Percentiles rank a stretch among this genome's conserved stretches.
phyloP scores from a whole-genome alignment of 2,797 vertebrate species.

The Melanotaenia parkinsoni region DNA sequence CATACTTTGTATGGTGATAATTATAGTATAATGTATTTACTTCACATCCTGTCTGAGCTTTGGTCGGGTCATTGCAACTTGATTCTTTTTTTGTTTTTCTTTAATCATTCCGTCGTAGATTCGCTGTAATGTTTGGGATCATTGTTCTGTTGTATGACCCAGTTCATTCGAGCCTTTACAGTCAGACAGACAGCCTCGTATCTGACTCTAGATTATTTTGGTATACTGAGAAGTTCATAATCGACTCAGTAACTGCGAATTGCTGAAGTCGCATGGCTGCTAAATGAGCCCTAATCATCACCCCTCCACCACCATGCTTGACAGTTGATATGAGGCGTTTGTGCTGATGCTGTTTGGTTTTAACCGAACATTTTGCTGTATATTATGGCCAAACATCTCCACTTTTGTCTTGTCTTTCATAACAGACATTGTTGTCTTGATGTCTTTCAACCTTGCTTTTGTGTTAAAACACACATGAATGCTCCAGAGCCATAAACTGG shows the following conservation, averaged over 20 bases:
- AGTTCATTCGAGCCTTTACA: no score
- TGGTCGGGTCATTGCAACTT: no score
- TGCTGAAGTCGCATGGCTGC: neutral
- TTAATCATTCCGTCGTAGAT: neutral
- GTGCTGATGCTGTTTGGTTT: no score
- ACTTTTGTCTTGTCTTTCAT: neutral
- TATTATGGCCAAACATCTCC: neutral
- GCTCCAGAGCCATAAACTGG: neutral
- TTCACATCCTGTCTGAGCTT: neutral
- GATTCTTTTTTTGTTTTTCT: neutral
- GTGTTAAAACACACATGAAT: neutral
- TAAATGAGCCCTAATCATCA: no score
- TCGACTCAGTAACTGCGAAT: neutral
- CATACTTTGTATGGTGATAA: neutral
- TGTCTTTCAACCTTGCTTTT: neutral
- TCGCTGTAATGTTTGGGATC: neutral
- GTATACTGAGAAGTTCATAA: no score
- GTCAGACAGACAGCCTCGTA: no score
- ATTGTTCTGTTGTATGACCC: neutral
- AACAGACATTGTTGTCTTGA: neutral
- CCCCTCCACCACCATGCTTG: no score
- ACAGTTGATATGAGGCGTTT: no score
- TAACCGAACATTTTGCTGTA: no score
- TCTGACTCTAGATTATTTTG: no score
- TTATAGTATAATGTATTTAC: neutral